Evolutionary conservation across 2,113 vertebrate genomes (phyloP).

Genomic region (Manacus vitellinus): DNA sequence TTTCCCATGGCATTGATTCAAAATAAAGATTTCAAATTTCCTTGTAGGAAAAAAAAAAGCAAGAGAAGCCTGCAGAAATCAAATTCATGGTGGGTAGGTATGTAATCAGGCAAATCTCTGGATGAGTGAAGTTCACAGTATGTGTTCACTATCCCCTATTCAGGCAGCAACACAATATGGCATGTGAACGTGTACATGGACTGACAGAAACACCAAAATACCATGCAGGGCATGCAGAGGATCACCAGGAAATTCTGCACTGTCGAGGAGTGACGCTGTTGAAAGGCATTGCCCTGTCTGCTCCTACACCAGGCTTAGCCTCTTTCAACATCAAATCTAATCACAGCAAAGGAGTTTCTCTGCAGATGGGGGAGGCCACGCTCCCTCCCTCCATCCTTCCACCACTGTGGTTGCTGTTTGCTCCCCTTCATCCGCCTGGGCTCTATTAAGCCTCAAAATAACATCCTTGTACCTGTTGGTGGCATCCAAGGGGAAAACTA

Average conservation of each 20-base stretch:
- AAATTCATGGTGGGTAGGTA: not conserved
- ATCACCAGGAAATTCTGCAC: constrained; percentile 15
- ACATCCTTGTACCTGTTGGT: not conserved
- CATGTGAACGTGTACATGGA: not conserved
- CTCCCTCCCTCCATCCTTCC: not conserved
- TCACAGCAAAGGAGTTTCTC: not conserved
- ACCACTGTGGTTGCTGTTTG: not conserved
- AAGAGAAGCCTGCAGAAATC: not conserved
- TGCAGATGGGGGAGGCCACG: not conserved
- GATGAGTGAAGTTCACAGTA: not conserved
- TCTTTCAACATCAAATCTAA: not conserved
- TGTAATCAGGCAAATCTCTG: not conserved
- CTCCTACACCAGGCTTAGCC: not conserved
- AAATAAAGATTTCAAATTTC: constrained; percentile 5
- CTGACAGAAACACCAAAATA: constrained; percentile 35
- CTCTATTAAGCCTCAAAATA: not conserved
- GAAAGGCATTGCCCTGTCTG: not conserved
- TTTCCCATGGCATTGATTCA: not conserved
- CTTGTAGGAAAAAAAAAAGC: not conserved
- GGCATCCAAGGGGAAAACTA: not conserved
- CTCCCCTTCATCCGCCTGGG: not conserved
- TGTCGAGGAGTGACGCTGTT: not conserved
- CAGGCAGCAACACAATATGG: not conserved
- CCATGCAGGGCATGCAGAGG: not conserved
- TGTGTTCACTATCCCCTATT: not conserved